These are phyloP conservation scores for Erebia ligea DNA, from an alignment of 2,888 invertebrate species.

Conservation along the genomic window DNA sequence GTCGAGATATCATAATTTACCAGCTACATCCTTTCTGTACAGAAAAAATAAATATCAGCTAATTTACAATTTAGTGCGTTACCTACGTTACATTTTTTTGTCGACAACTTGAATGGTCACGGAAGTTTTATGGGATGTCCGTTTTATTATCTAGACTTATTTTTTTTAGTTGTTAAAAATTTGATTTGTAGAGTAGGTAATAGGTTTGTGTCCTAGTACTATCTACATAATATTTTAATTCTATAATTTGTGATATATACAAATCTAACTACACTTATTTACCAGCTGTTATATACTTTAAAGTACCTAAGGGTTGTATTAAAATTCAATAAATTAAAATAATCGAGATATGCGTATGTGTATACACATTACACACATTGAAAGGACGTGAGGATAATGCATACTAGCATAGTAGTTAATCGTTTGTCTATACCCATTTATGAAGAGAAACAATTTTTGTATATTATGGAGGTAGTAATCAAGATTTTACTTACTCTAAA, in stretches of 20 bases:
- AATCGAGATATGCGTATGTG: background rate
- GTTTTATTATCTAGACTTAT: slow-evolving; percentile 4
- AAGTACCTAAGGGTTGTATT: background rate
- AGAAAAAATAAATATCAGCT: slow-evolving; percentile 35
- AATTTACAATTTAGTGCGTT: slow-evolving; percentile 30
- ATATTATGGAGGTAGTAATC: too few species aligned
- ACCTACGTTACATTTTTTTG: slow-evolving; percentile 8
- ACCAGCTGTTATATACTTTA: background rate
- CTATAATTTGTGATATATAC: too few species aligned
- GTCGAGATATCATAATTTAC: slow-evolving; percentile 52
- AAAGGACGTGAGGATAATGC: background rate
- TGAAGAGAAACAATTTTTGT: too few species aligned
- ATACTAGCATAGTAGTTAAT: background rate
- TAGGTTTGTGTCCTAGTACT: background rate
- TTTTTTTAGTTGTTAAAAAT: background rate
- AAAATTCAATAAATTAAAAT: background rate
- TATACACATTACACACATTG: background rate
- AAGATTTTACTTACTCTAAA: too few species aligned
- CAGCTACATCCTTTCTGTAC: slow-evolving; percentile 35
- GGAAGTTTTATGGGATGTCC: slow-evolving; percentile 11
- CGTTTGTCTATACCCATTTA: too few species aligned
- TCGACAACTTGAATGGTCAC: slow-evolving; percentile 1
- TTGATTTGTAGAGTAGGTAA: background rate
- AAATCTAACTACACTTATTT: background rate
- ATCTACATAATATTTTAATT: too few species aligned